Conservation (phyloP, 2,888 invertebrate species). For the Apotomis capreana region DNA sequence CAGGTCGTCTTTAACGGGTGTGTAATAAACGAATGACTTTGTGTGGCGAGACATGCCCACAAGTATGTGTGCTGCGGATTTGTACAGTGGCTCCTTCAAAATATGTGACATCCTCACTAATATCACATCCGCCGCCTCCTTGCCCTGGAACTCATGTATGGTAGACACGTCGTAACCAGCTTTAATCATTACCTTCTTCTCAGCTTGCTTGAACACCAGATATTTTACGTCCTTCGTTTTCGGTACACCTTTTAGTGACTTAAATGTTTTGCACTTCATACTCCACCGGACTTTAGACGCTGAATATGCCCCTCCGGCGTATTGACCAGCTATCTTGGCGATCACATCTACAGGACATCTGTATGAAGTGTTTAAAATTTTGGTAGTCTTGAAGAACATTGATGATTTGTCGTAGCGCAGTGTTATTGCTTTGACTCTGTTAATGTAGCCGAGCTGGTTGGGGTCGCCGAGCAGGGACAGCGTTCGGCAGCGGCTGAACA, state of each 20-base stretch:
- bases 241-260: conserved; percentile 14
- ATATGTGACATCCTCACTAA: conserved; percentile 33
- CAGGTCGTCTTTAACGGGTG: conserved; percentile 28
- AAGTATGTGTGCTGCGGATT: conserved; percentile 30
- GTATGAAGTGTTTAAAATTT: conserved; percentile 20
- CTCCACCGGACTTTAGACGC: conserved; percentile 27
- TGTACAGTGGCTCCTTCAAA: conserved; percentile 20
- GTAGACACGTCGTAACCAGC: conserved; percentile 35
- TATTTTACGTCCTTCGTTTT: conserved; percentile 27
- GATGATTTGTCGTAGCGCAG: conserved; percentile 24
- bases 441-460: conserved; percentile 35
- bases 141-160: conserved; percentile 37
- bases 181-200: conserved; percentile 32
- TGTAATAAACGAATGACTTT: conserved; percentile 27
- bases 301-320: conserved; percentile 27
- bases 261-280: conserved; percentile 26
- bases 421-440: conserved; percentile 23
- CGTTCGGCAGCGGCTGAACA: conserved; percentile 25
- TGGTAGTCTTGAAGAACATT: conserved; percentile 22
- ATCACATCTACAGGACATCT: conserved; percentile 41
- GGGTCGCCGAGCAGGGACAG: conserved; percentile 34
- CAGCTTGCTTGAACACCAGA: conserved; percentile 37
- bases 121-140: conserved; percentile 26
- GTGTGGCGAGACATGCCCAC: conserved; percentile 35
- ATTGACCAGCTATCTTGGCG: conserved; percentile 14